Evolutionary conservation across 2,888 invertebrate genomes (phyloP).

Genomic region (Rhopalosiphum nymphaeae): DNA sequence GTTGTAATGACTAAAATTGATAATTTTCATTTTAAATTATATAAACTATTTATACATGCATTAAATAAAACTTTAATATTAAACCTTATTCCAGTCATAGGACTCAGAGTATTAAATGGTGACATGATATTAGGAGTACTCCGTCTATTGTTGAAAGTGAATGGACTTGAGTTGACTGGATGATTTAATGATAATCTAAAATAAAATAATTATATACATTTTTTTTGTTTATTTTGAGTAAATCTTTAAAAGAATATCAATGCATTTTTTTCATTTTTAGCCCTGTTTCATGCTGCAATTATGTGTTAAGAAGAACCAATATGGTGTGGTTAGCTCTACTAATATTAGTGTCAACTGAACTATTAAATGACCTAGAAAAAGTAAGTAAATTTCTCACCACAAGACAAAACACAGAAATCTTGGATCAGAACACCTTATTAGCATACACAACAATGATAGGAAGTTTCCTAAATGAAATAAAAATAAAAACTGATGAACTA

Average conservation of each 20-base stretch:
- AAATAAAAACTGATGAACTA: conserved; percentile 23
- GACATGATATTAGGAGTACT: conserved; percentile 61
- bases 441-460: background rate
- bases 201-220: background rate
- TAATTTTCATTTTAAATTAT: background rate
- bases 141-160: conserved; percentile 52
- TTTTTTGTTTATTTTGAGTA: too few relatives aligned
- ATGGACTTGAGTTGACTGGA: conserved; percentile 59
- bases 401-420: background rate
- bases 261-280: background rate
- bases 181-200: conserved; percentile 59
- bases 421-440: background rate
- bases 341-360: too few relatives aligned
- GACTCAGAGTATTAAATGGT: conserved; percentile 59
- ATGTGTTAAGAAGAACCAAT: background rate
- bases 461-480: background rate
- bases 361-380: background rate
- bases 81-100: conserved; percentile 59
- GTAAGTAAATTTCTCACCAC: background rate
- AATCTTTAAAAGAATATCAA: background rate
- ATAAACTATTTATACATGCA: background rate
- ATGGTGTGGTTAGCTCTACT: background rate
- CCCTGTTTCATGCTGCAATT: background rate
- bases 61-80: background rate
- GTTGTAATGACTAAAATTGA: conserved; percentile 52